phyloP scores from a whole-genome alignment of 2,888 invertebrate genomes.

The Drosophila monieri region DNA sequence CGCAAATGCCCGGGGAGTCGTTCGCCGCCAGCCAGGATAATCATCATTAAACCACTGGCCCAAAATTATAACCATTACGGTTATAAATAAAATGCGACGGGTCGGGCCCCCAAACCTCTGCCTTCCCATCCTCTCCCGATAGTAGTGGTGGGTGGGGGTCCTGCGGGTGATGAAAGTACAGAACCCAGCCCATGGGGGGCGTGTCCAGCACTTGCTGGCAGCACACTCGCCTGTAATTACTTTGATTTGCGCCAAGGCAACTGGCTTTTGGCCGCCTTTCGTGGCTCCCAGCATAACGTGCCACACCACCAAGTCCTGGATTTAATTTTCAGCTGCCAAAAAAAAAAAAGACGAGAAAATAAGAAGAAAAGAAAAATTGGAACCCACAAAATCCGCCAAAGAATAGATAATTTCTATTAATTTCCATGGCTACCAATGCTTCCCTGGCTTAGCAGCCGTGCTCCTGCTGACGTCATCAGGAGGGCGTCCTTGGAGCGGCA shows the following conservation, averaged over 20 bases:
- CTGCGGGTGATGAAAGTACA: neutral
- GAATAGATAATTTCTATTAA: constrained; percentile 26
- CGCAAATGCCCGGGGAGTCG: constrained; percentile 62
- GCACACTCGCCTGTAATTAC: constrained; percentile 60
- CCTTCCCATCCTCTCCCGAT: neutral
- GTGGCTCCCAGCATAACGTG: constrained; percentile 38
- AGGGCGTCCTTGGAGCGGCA: constrained; percentile 24
- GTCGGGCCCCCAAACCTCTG: constrained; percentile 8
- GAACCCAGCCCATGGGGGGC: constrained; percentile 48
- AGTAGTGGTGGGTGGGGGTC: neutral
- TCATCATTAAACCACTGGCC: constrained; percentile 76
- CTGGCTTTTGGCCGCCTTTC: constrained; percentile 5
- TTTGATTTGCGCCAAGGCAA: constrained; percentile 66
- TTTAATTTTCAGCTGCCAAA: constrained; percentile 26
- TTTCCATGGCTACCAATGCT: constrained; percentile 28
- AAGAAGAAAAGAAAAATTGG: neutral
- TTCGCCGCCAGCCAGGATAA: constrained; percentile 53
- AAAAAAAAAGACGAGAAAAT: neutral
- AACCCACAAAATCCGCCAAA: neutral
- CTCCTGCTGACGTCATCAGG: constrained; percentile 27
- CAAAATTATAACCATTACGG: constrained; percentile 79
- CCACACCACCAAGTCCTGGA: constrained; percentile 46
- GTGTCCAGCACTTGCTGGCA: constrained; percentile 46
- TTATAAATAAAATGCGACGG: constrained; percentile 69
- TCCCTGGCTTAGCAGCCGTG: neutral